phyloP scores from a whole-genome alignment of 2,888 invertebrate genomes.

The Beris chalybata region DNA sequence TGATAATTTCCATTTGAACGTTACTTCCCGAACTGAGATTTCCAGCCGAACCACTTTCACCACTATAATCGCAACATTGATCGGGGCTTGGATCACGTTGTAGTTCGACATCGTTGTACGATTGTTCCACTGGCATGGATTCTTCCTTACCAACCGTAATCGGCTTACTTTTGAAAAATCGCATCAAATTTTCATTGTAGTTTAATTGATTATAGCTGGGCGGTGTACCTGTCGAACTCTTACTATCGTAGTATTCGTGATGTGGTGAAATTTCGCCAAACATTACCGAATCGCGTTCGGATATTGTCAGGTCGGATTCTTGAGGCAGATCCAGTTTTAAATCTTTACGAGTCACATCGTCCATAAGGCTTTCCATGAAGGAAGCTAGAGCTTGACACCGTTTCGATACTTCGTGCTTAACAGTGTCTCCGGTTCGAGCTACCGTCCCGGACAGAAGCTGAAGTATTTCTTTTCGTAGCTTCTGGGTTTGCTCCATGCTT shows the following conservation, averaged over 20 bases:
- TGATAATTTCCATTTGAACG: slow-evolving; percentile 60
- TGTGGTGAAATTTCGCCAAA: slow-evolving; percentile 83
- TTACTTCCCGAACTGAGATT: slow-evolving; percentile 64
- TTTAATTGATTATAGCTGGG: slow-evolving; percentile 84
- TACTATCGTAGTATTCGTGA: slow-evolving; percentile 77
- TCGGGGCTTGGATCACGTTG: slow-evolving; percentile 46
- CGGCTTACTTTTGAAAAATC: slow-evolving; percentile 70
- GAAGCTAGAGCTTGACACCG: slow-evolving; percentile 72
- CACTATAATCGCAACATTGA: slow-evolving; percentile 58
- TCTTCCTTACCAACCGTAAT: slow-evolving; percentile 63
- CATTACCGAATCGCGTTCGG: slow-evolving; percentile 79
- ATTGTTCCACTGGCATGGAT: slow-evolving; percentile 54
- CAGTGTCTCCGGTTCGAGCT: slow-evolving; percentile 59
- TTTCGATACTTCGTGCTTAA: slow-evolving; percentile 67
- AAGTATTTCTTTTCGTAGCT: slow-evolving; percentile 68
- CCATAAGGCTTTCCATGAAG: slow-evolving; percentile 75
- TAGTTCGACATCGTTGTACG: slow-evolving; percentile 52
- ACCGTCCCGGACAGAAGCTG: slow-evolving; percentile 67
- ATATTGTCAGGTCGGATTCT: slow-evolving; percentile 60
- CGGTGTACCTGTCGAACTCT: slow-evolving; percentile 76
- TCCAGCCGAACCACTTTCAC: slow-evolving; percentile 64
- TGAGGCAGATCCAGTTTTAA: slow-evolving; percentile 63
- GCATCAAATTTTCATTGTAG: slow-evolving; percentile 78
- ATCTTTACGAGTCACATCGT: slow-evolving; percentile 65
- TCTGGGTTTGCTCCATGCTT: slow-evolving; percentile 62